phyloP scores from a whole-genome alignment of 2,113 vertebrate genomes.

The Perca schrenkii region DNA sequence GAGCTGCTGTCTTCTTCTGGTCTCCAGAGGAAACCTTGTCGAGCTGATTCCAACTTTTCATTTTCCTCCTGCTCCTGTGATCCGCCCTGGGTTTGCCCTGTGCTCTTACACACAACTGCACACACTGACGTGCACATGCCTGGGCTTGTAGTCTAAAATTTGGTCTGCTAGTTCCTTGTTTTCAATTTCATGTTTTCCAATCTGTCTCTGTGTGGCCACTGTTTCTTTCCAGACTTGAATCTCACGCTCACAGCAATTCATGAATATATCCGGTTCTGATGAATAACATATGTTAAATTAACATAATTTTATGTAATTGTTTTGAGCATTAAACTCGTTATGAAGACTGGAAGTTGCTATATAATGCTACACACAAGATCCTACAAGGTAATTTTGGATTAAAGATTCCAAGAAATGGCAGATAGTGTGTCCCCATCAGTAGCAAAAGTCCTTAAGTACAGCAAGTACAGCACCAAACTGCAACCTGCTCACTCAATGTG shows the following conservation, averaged over 20 bases:
- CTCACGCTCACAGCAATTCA: not conserved
- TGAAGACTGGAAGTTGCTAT: not conserved
- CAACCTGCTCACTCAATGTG: not conserved
- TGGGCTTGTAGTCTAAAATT: slow-evolving; percentile 9
- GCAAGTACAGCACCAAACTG: not conserved
- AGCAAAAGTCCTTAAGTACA: not conserved
- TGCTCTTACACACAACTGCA: slow-evolving; percentile 21
- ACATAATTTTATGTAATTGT: not conserved
- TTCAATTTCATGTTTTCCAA: slow-evolving; percentile 7
- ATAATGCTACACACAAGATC: not conserved
- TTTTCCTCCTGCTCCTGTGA: slow-evolving; percentile 43
- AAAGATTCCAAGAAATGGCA: not conserved
- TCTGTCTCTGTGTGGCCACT: not conserved
- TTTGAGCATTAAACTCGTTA: not conserved
- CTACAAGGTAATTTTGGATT: not conserved
- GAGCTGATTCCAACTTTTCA: slow-evolving; percentile 53
- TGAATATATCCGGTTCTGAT: not conserved
- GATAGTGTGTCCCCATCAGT: not conserved
- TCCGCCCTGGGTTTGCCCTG: slow-evolving; percentile 25
- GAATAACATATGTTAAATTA: not conserved
- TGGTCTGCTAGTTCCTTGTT: slow-evolving; percentile 17
- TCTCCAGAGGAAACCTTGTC: slow-evolving; percentile 46
- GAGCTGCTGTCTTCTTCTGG: slow-evolving; percentile 41
- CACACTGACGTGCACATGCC: slow-evolving; percentile 15
- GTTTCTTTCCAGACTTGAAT: not conserved